A percentile compares a stretch with the other conserved stretches of the same genome.
phyloP scores from a whole-genome alignment of 2,797 vertebrate genomes.

The Rhabdophis nuchalis region DNA sequence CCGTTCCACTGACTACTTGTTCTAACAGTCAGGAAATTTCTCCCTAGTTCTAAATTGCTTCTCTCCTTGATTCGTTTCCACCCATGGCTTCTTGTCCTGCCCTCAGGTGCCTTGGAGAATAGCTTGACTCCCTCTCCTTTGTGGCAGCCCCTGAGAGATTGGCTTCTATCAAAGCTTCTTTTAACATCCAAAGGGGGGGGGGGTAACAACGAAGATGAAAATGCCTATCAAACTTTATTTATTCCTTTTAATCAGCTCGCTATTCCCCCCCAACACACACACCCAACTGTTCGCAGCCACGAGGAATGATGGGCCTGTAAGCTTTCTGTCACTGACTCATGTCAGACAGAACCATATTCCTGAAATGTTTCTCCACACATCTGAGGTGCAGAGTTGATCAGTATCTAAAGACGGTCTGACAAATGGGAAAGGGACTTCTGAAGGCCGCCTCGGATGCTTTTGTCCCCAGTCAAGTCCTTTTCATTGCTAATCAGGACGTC shows the following conservation, averaged over 20 bases:
- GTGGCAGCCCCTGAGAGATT: background rate
- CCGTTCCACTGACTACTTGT: background rate
- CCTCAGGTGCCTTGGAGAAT: background rate
- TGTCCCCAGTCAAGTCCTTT: constrained; percentile 28
- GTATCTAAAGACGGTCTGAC: background rate
- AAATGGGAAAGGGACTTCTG: constrained; percentile 32
- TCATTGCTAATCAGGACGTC: constrained; percentile 36
- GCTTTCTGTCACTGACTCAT: background rate
- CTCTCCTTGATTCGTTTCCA: background rate
- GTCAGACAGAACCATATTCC: background rate
- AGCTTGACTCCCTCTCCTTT: background rate
- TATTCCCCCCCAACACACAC: no score
- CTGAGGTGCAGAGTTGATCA: background rate
- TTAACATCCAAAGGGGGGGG: background rate
- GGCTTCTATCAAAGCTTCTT: background rate
- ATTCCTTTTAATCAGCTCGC: background rate
- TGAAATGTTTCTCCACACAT: background rate
- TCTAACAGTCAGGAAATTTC: background rate
- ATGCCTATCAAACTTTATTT: background rate
- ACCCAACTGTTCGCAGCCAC: background rate
- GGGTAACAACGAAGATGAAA: background rate
- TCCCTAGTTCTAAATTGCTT: background rate
- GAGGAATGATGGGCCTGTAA: background rate
- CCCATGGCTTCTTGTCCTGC: background rate
- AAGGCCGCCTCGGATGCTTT: background rate